Evolutionary conservation across 2,797 vertebrate species (phyloP), one percentile per base, ranked within the genome.

Genomic region (Garrulus glandarius): DNA sequence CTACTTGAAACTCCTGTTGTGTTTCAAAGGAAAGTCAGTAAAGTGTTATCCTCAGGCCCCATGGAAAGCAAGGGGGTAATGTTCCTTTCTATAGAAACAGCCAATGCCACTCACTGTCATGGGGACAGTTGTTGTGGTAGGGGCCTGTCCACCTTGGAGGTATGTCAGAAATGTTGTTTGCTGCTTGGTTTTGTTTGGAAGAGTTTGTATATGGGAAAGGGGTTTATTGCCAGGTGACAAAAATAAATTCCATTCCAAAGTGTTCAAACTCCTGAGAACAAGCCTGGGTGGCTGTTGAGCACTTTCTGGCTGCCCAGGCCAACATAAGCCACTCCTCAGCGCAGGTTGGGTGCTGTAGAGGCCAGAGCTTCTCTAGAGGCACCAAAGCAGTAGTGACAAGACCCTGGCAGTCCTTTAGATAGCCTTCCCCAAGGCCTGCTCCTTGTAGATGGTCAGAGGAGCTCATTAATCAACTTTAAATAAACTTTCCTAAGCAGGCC

Each of bases 101-200:
- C 17, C 1, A 3, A 52, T 6, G 5, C 37, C 2, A 1, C 30
- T 78, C 1, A 0, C 21, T 71, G 32, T 56, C 21, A 13, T 30
- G 61, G 36, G 15, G 30, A 59, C 70, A 71, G 23, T 34, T 82
- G n/a, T 23, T 68, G 19, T 55, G 65, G 50, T 46, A 52, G 47
- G 26, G 36, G 5, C 37, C 39, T 75, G 36, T 30, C 59, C 43
- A 23, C 19, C 55, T 27, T 22, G 36, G 43, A 76, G 19, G 23
- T 49, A 18, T 1, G 5, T 57, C 63, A 65, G 60, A 91, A 69
- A 60, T 60, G 47, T 39, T 47, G 21, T 68, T 57, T 53, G 37
- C 74, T 89, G 53, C 55, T 50, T 88, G n/a, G 24, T 69, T 85
- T 61, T 83, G 15, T 82, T 89, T 71, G 75, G 50, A 79, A 84